Conservation (phyloP, 2,888 invertebrate species). For the Watsonalla binaria region DNA sequence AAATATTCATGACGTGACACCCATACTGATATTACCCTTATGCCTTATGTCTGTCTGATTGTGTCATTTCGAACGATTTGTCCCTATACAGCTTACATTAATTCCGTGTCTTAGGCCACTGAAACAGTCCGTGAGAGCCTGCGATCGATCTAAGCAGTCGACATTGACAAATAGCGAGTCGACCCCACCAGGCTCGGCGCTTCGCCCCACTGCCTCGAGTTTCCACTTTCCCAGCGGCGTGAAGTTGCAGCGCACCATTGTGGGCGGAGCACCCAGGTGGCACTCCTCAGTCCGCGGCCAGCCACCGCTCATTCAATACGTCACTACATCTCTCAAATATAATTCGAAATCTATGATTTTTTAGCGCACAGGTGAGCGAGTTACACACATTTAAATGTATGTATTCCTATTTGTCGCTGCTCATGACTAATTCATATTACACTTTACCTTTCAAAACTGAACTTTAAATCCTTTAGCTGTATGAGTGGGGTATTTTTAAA, state of each 20-base stretch:
- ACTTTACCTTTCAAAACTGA: slow-evolving; percentile 14
- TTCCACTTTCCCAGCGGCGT: slow-evolving; percentile 64
- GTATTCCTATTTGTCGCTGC: slow-evolving; percentile 57
- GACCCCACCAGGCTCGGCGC: slow-evolving; percentile 42
- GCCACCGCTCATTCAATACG: slow-evolving; percentile 7
- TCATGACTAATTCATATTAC: slow-evolving; percentile 66
- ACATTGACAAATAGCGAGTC: slow-evolving; percentile 30
- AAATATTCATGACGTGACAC: too few relatives aligned
- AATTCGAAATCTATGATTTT: not conserved
- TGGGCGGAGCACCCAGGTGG: slow-evolving; percentile 60
- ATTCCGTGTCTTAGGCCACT: too few relatives aligned
- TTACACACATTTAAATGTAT: slow-evolving; percentile 65
- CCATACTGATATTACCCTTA: too few relatives aligned
- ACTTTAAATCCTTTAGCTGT: slow-evolving; percentile 23
- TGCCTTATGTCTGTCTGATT: too few relatives aligned
- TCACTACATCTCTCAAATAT: slow-evolving; percentile 25
- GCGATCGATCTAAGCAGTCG: slow-evolving; percentile 31
- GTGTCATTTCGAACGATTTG: too few relatives aligned
- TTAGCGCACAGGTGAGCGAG: slow-evolving; percentile 57
- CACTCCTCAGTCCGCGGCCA: slow-evolving; percentile 38
- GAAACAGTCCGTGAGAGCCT: slow-evolving; percentile 4
- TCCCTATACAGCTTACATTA: too few relatives aligned
- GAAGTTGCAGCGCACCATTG: slow-evolving; percentile 52
- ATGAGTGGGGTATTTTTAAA: slow-evolving; percentile 23
- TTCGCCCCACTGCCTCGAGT: slow-evolving; percentile 54